Conservation (phyloP, 2,888 invertebrate genomes). For the Caenorhabditis macrosperma region DNA sequence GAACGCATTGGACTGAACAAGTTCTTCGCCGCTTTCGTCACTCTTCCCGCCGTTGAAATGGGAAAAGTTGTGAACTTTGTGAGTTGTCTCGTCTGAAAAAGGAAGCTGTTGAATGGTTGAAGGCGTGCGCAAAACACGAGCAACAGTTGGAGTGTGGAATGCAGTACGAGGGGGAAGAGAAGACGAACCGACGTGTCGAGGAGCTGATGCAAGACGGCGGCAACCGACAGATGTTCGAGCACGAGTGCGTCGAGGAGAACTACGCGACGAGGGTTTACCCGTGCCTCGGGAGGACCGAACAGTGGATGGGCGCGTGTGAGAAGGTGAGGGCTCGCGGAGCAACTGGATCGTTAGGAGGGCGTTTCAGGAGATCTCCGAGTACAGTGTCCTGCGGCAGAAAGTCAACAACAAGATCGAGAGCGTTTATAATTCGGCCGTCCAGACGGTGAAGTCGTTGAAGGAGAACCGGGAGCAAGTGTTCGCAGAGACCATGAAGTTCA, state of each 20-base stretch:
- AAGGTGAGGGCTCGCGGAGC: too few relatives aligned
- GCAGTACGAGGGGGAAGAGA: conserved; percentile 63
- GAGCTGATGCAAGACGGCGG: conserved; percentile 64
- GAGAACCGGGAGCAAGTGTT: conserved; percentile 47
- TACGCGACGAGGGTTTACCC: conserved; percentile 65
- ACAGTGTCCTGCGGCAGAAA: conserved; percentile 50
- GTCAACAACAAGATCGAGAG: conserved; percentile 62
- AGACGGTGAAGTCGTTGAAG: conserved; percentile 54
- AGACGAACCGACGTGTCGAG: conserved; percentile 56
- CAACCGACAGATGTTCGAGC: conserved; percentile 67
- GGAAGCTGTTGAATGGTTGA: background rate
- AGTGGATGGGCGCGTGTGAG: conserved; percentile 45
- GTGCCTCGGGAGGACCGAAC: conserved; percentile 59
- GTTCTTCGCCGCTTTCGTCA: conserved; percentile 65
- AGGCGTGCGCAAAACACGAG: conserved; percentile 62
- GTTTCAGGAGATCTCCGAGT: conserved; percentile 49
- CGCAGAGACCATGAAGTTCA: conserved; percentile 59
- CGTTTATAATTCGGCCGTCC: conserved; percentile 61
- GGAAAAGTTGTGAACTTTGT: conserved; percentile 52
- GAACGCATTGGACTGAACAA: conserved; percentile 61
- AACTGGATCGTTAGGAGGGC: too few relatives aligned
- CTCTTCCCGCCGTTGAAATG: conserved; percentile 57
- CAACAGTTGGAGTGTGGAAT: conserved; percentile 67
- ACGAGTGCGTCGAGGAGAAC: conserved; percentile 62
- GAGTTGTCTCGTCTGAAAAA: background rate